Evolutionary conservation across 2,888 invertebrate species (phyloP), one percentile per base, ranked within the genome.

Genomic region (Lasioglossum pauxillum): DNA sequence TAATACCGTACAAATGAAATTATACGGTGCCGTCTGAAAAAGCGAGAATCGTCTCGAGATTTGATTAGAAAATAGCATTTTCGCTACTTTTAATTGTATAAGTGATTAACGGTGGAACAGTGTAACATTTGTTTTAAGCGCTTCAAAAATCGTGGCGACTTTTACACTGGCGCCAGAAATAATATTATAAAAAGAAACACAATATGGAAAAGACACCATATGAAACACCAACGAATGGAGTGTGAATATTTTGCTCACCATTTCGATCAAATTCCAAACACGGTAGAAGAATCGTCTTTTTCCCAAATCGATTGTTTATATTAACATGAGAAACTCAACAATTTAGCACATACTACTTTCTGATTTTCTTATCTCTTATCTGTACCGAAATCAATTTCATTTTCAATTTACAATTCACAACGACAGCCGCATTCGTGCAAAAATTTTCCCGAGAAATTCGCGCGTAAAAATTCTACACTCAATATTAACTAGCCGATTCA

Each of bases 171-270:
- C 5, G 19, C 19, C 7, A 49, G 16, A 27, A 16, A 31, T 64
- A 16, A 64, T 31, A 27, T 27, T 44, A 44, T 44, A 44, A 44
- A 12, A 14, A 44, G 12, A 44, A 12, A 38, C 38, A 38, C 38
- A 0, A 38, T 38, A 38, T 38, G 38, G 5, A 38, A 38, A 38
- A 38, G 1, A 38, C 38, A 38, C 38, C 38, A 38, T 38, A 38
- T 38, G 44, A 14, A 44, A 44, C 44, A 44, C 14, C 44, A 44
- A 44, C 4, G 44, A 44, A 44, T 14, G 27, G 2, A 27, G 12
- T 14, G n/a, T 27, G 14, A 38, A 69, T 71, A n/a, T 71, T 41
- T 2, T 53, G 4, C 84, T 85, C n/a, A 85, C 84, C 84, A 83
- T 85, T 79, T 44, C 14, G 23, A 46, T 38, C 2, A 19, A 27